These are phyloP conservation scores for Solenopsis invicta DNA, from an alignment of 1,140 invertebrate genomes.

Conservation along the genomic window DNA sequence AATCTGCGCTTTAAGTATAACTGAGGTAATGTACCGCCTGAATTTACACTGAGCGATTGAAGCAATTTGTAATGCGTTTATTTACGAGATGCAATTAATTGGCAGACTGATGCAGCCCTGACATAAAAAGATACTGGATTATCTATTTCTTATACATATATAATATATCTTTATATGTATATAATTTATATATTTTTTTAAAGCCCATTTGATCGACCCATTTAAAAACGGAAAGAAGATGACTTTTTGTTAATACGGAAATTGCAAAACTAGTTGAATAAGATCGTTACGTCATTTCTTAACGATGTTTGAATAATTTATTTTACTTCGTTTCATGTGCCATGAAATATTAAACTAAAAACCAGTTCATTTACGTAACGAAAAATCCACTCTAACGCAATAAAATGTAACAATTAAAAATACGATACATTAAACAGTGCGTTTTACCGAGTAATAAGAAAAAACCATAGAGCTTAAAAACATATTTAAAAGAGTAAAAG, in stretches of 20 bases:
- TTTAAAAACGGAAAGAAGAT: not conserved
- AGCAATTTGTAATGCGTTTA: not conserved
- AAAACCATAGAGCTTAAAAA: not conserved
- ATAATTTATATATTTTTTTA: not conserved
- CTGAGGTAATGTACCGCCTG: not conserved
- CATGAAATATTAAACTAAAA: not conserved
- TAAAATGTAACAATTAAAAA: not conserved
- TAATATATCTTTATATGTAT: not conserved
- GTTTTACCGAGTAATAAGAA: not conserved
- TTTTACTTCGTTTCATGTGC: not conserved
- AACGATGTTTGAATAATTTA: not conserved
- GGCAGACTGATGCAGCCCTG: not conserved
- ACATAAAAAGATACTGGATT: not conserved
- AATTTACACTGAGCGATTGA: not conserved
- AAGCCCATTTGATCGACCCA: not conserved
- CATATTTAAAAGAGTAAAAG: not conserved
- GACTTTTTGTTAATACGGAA: not conserved
- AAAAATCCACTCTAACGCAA: not conserved
- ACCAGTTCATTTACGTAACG: not conserved
- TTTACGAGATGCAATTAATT: not conserved
- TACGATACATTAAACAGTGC: not conserved
- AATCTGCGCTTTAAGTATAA: not conserved
- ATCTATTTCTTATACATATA: not conserved
- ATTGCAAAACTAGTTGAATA: not conserved
- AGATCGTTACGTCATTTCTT: not conserved